Conservation (phyloP, 2,113 vertebrate species). For the Anguilla japonica region DNA sequence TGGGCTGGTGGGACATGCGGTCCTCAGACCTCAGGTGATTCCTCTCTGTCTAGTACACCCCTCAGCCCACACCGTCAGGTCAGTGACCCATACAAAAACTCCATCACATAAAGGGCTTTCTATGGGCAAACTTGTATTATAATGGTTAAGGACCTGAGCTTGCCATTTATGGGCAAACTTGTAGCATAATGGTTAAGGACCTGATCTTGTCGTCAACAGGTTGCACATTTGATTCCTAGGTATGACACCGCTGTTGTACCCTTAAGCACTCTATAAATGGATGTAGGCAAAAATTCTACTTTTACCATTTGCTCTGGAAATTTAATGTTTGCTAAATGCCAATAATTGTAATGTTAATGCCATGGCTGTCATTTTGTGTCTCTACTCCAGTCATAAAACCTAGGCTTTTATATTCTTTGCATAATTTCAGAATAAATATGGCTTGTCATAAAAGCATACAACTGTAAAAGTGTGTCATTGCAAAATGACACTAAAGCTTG, state of each 20-base stretch:
- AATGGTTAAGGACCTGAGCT: too few relatives aligned
- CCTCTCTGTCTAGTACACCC: neutral
- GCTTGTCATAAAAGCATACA: neutral
- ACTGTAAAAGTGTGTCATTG: neutral
- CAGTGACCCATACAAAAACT: neutral
- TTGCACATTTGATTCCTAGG: too few relatives aligned
- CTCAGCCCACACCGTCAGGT: neutral
- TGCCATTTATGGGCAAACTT: neutral
- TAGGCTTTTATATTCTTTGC: neutral
- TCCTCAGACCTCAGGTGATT: constrained; percentile 8
- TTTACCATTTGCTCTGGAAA: too few relatives aligned
- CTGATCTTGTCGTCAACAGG: too few relatives aligned
- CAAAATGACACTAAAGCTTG: neutral
- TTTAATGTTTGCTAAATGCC: too few relatives aligned
- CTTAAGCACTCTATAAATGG: too few relatives aligned
- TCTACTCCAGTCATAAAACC: neutral
- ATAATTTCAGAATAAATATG: neutral
- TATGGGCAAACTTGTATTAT: neutral
- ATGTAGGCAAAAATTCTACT: too few relatives aligned
- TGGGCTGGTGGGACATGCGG: neutral
- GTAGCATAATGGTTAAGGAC: too few relatives aligned
- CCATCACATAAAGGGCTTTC: neutral
- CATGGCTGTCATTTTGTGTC: neutral
- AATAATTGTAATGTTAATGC: too few relatives aligned
- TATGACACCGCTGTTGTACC: too few relatives aligned